These are phyloP conservation scores for Alsophila aescularia DNA, from an alignment of 2,888 invertebrate genomes.

Conservation along the genomic window DNA sequence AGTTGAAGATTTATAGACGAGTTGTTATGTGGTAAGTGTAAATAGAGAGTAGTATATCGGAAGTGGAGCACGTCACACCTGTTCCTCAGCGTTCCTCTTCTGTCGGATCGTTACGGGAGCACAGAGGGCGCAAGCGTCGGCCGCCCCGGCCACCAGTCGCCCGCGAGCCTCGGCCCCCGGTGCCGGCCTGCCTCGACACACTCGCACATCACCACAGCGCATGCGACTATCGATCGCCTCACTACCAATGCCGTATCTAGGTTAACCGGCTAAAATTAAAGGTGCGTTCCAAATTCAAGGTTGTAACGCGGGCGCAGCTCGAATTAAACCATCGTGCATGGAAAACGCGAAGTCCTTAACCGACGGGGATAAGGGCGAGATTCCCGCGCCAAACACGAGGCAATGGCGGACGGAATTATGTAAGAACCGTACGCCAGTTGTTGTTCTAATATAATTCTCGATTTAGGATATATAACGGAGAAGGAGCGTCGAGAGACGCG, in stretches of 20 bases:
- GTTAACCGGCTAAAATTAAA: slow-evolving; percentile 84
- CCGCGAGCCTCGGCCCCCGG: slow-evolving; percentile 56
- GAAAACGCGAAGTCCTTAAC: slow-evolving; percentile 45
- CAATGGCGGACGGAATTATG: slow-evolving; percentile 78
- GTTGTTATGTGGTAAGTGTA: not conserved
- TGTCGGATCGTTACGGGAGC: slow-evolving; percentile 49
- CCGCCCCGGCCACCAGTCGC: slow-evolving; percentile 54
- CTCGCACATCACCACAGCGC: slow-evolving; percentile 65
- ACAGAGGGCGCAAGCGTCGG: slow-evolving; percentile 45
- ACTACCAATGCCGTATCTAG: slow-evolving; percentile 66
- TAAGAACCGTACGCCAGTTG: slow-evolving; percentile 70
- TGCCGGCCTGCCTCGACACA: slow-evolving; percentile 52
- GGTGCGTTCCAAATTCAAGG: slow-evolving; percentile 83
- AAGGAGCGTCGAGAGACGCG: slow-evolving; percentile 11
- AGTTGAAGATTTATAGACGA: not conserved
- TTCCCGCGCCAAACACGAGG: slow-evolving; percentile 61
- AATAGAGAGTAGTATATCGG: slow-evolving; percentile 13
- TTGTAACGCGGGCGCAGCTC: slow-evolving; percentile 80
- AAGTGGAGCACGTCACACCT: slow-evolving; percentile 39
- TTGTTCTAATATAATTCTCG: slow-evolving; percentile 49
- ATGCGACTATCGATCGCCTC: slow-evolving; percentile 76
- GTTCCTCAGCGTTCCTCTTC: slow-evolving; percentile 31
- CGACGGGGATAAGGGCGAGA: slow-evolving; percentile 58
- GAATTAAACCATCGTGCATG: slow-evolving; percentile 75
- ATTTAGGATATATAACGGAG: slow-evolving; percentile 51